Evolutionary conservation across 1,140 invertebrate species (phyloP), one percentile per base, ranked within the genome.

Genomic region (Drosophila leontia): DNA sequence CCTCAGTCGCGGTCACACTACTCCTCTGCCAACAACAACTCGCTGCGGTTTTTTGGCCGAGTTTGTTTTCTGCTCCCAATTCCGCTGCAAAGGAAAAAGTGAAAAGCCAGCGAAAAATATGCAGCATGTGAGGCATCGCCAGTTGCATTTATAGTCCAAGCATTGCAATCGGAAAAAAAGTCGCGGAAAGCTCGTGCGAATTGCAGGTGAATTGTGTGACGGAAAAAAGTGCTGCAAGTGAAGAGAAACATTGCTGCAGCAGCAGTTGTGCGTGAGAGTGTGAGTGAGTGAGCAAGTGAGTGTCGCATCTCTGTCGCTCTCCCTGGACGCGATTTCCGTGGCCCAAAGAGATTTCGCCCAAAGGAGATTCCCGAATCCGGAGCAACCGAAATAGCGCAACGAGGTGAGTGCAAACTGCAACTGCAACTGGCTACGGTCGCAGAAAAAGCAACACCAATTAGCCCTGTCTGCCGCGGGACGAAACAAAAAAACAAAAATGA

Each of bases 11-110:
- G 80, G 80, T 67, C 80, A 82, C 75, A 82, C 75, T 58, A 82
- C 75, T 58, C 53, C 37, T 17, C 12, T 63, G 42, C 63, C 67
- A 70, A 70, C 67, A 53, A 68, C 45, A 67, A 70, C 67, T 55
- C 47, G 17, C 32, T 65, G 45, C 64, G 59, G 64, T 48, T 39
- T 47, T 48, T 29, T 35, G 44, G 60, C 29, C 12, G 68, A 62
- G 75, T 82, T 70, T 85, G 75, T 82, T 86, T 75, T 86, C 55
- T 80, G 35, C 50, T 71, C 51, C 68, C 76, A 55, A 75, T 74
- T 80, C 71, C 69, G 67, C 74, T 63, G 74, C 57, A 62, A 86
- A 50, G 9, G 26, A 48, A 85, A 86, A 86, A 86, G 75, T 86
- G 82, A 86, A 85, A 86, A 78, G 61, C 64, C 11, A 39, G 50